Conservation (phyloP, 23 tunicate species). For the Styela plicata region DNA sequence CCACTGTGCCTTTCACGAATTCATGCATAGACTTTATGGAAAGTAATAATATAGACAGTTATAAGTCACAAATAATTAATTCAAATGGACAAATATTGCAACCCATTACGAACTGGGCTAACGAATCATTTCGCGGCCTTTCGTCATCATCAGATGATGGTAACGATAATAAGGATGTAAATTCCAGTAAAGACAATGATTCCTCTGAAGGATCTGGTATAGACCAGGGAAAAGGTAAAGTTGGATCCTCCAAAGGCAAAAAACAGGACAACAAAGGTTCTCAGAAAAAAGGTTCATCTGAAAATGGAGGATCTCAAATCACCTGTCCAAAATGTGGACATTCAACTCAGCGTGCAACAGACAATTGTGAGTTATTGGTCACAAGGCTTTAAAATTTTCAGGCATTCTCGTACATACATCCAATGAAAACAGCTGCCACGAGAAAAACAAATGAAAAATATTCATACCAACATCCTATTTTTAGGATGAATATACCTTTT, state of each 20-base stretch:
- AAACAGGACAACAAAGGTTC: conserved; percentile 6
- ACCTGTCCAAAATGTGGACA: conserved; percentile 46
- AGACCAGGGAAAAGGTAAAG: background rate
- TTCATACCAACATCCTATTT: no score
- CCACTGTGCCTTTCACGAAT: conserved; percentile 23
- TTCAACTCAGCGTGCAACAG: conserved; percentile 30
- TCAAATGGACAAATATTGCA: background rate
- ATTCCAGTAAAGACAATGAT: conserved; percentile 9
- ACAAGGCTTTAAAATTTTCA: no score
- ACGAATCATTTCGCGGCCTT: background rate
- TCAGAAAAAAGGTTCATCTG: conserved; percentile 11
- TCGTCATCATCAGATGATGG: background rate
- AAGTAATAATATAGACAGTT: background rate
- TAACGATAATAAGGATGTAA: background rate
- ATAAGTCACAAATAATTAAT: background rate
- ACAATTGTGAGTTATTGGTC: conserved; percentile 14
- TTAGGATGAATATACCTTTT: no score
- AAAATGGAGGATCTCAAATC: conserved; percentile 18
- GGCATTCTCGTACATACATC: no score
- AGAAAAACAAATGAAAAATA: no score
- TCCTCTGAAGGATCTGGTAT: conserved; percentile 7
- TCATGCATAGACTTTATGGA: background rate
- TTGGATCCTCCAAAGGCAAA: background rate
- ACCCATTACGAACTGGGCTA: background rate
- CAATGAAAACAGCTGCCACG: no score